Conservation (phyloP, 1,140 invertebrate species). For the Drosophila navojoa region DNA sequence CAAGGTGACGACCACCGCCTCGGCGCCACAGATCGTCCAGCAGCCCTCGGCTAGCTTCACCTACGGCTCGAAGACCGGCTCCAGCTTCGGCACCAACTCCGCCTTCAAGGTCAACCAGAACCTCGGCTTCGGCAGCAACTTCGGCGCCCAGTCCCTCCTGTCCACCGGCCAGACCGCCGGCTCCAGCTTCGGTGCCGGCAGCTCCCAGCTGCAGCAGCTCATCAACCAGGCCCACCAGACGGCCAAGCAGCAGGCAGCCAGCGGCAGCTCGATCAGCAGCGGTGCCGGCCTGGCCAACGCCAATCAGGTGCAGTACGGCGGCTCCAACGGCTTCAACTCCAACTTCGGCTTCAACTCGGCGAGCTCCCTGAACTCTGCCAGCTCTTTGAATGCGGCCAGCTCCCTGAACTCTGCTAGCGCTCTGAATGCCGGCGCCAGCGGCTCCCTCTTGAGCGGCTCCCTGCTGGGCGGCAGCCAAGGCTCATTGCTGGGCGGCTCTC, state of each 20-base stretch:
- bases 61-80: conserved; percentile 35
- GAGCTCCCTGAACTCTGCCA: conserved; percentile 51
- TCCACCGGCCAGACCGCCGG: conserved; percentile 6
- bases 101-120: conserved; percentile 52
- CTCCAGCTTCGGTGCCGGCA: conserved; percentile 13
- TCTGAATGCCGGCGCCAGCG: conserved; percentile 46
- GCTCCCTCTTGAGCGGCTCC: conserved; percentile 17
- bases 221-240: conserved; percentile 58
- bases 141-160: conserved; percentile 37
- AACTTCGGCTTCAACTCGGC: conserved; percentile 52
- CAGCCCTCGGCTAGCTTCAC: conserved; percentile 40
- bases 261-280: conserved; percentile 20
- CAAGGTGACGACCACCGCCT: conserved; percentile 58
- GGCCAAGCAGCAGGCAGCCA: conserved; percentile 54
- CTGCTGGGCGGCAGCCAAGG: conserved; percentile 38
- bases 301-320: conserved; percentile 41
- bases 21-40: conserved; percentile 52
- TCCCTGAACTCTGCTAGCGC: conserved; percentile 48
- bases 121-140: conserved; percentile 41
- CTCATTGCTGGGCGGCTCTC: conserved; percentile 41
- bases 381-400: conserved; percentile 46
- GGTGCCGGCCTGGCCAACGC: conserved; percentile 39
- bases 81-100: conserved; percentile 49
- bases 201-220: conserved; percentile 51
- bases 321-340: conserved; percentile 28